phyloP scores from a whole-genome alignment of 1,140 invertebrate species.

The Tetragonula clypearis region DNA sequence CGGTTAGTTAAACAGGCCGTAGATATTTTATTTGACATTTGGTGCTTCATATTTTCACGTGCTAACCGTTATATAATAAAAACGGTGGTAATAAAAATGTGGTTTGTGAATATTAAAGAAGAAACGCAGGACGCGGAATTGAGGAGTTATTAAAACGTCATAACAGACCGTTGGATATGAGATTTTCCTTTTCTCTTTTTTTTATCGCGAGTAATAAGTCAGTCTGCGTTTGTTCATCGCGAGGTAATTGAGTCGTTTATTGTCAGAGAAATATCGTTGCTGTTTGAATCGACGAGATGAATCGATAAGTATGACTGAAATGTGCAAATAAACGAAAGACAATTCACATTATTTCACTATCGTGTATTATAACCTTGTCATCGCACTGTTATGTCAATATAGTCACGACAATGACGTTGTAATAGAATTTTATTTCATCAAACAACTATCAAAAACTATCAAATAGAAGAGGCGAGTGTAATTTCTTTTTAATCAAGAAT shows the following conservation, averaged over 20 bases:
- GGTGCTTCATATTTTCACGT: too few species aligned
- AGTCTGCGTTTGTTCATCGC: neutral
- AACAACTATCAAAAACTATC: neutral
- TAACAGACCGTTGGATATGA: neutral
- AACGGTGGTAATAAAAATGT: neutral
- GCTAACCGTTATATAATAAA: neutral
- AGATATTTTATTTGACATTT: too few species aligned
- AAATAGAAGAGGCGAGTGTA: neutral
- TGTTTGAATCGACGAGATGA: neutral
- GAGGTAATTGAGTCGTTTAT: neutral
- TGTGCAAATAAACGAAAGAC: neutral
- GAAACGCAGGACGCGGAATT: neutral
- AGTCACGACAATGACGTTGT: too few species aligned
- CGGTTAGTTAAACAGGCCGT: too few species aligned
- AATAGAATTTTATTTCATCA: neutral
- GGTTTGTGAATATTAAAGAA: neutral
- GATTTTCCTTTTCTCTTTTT: neutral
- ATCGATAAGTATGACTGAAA: neutral
- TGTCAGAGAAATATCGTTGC: neutral
- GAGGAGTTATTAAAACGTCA: neutral
- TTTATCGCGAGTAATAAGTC: neutral
- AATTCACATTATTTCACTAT: neutral
- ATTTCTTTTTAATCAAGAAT: neutral
- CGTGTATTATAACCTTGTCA: too few species aligned
- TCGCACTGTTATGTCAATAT: too few species aligned